Evolutionary conservation across 2,888 invertebrate genomes (phyloP).

Genomic region (Caenorhabditis macrosperma): DNA sequence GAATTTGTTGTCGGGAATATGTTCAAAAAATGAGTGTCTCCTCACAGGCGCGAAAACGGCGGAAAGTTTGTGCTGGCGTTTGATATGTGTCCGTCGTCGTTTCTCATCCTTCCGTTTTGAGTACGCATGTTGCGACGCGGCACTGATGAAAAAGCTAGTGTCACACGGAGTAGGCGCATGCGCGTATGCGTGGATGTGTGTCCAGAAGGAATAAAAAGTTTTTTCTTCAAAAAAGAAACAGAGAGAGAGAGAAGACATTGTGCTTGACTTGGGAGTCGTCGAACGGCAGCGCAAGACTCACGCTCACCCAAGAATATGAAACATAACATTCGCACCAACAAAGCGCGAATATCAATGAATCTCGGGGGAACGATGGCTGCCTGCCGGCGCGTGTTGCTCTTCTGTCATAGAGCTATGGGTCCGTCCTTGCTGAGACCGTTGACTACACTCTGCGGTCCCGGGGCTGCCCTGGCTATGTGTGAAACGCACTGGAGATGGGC

Average conservation of each 20-base stretch:
- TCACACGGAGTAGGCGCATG: constrained; percentile 48
- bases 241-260: constrained; percentile 14
- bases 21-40: constrained; percentile 20
- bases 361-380: constrained; percentile 58
- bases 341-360: constrained; percentile 58
- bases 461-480: constrained; percentile 38
- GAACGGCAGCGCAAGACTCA: constrained; percentile 44
- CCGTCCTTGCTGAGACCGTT: constrained; percentile 46
- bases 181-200: constrained; percentile 34
- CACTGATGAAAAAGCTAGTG: constrained; percentile 61
- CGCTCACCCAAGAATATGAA: constrained; percentile 49
- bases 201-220: constrained; percentile 55
- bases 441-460: constrained; percentile 41
- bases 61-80: constrained; percentile 14
- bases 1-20: constrained; percentile 42
- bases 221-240: constrained; percentile 33
- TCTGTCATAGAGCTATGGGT: constrained; percentile 52
- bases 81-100: constrained; percentile 38
- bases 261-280: constrained; percentile 13
- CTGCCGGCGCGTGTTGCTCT: constrained; percentile 49
- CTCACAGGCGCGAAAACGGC: constrained; percentile 14
- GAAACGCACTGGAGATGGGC: constrained; percentile 29
- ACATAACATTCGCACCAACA: constrained; percentile 58
- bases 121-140: constrained; percentile 56
- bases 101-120: constrained; percentile 39